Evolutionary conservation across 1,140 invertebrate species (phyloP), one percentile per base, ranked within the genome.

Genomic region (Drosophila murphyi): DNA sequence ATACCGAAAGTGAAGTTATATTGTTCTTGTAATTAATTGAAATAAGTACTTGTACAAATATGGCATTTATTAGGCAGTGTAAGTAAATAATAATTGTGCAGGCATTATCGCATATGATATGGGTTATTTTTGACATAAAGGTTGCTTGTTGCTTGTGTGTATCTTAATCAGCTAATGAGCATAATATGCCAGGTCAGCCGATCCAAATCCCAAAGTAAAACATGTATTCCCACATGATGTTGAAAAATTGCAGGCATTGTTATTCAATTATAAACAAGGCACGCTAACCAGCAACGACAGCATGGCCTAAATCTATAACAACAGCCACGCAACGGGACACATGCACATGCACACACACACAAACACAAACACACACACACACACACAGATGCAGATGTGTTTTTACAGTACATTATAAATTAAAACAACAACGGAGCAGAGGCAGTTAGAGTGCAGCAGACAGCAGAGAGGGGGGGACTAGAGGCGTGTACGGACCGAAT

Each of bases 361-460:
- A 47, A 10, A 20, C 1, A 20, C 20, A 20, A 1, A 2, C 20
- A 20, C 20, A 51, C 47, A 50, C 37, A 54, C 28, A 55, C 28
- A 48, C 28, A 67, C 48, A 50, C n/a, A 48, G 12, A 43, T 12
- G 43, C 37, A 60, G 80, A 48, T 71, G 68, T 89, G 85, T 88
- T 88, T 88, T 89, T 89, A 89, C 80, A 89, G 80, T 89, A 71
- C 85, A 83, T 65, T 74, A 89, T 76, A 83, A 88, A 89, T 80
- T 78, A 75, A 72, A 80, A 63, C 63, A 78, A 63, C 71, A 51
- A 45, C 28, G 32, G 45, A 45, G 29, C 51, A 12, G 35, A 32
- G 31, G 35, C 28, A 39, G 51, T 20, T 20, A 1, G 20, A 20
- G 20, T 20, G 20, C 0, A 20, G 37, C 10, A 37, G 45, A 20